These are phyloP conservation scores for Sebastes fasciatus DNA, from an alignment of 2,113 vertebrate genomes.

Conservation along the genomic window DNA sequence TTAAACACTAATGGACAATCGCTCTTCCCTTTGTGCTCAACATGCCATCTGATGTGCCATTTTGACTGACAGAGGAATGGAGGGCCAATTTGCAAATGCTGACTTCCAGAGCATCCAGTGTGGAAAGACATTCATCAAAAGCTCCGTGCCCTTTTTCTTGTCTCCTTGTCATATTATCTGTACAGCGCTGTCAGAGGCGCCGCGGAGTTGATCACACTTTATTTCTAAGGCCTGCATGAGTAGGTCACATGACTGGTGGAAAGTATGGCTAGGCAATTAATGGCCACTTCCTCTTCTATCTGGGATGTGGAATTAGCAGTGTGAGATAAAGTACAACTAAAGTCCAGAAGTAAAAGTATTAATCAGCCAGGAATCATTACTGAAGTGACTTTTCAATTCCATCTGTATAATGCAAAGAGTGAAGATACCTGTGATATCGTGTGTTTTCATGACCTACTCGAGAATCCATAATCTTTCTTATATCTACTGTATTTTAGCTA, in stretches of 20 bases:
- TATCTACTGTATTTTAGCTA: background rate
- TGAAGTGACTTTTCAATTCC: background rate
- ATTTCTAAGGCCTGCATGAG: slow-evolving; percentile 25
- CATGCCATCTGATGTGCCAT: slow-evolving; percentile 55
- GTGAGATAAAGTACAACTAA: background rate
- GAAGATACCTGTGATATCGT: too few species aligned
- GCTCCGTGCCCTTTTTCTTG: slow-evolving; percentile 53
- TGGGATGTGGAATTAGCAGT: background rate
- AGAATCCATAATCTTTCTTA: background rate
- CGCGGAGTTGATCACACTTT: slow-evolving; percentile 35
- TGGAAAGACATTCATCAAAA: slow-evolving; percentile 71
- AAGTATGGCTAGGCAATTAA: slow-evolving; percentile 38
- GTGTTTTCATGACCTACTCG: background rate
- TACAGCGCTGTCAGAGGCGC: slow-evolving; percentile 41
- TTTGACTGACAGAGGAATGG: slow-evolving; percentile 71
- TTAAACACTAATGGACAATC: slow-evolving; percentile 76
- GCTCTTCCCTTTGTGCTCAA: slow-evolving; percentile 65
- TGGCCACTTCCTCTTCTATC: slow-evolving; percentile 35
- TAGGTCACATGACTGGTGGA: slow-evolving; percentile 15
- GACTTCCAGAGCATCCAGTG: slow-evolving; percentile 59
- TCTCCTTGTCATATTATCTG: slow-evolving; percentile 65
- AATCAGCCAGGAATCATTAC: background rate
- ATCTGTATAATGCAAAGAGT: background rate
- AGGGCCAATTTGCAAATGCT: slow-evolving; percentile 74
- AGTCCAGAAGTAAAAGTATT: background rate